Evolutionary conservation across 2,797 vertebrate genomes (phyloP), one percentile per base, ranked within the genome.

Genomic region (Sebastiscus albofasciatus): DNA sequence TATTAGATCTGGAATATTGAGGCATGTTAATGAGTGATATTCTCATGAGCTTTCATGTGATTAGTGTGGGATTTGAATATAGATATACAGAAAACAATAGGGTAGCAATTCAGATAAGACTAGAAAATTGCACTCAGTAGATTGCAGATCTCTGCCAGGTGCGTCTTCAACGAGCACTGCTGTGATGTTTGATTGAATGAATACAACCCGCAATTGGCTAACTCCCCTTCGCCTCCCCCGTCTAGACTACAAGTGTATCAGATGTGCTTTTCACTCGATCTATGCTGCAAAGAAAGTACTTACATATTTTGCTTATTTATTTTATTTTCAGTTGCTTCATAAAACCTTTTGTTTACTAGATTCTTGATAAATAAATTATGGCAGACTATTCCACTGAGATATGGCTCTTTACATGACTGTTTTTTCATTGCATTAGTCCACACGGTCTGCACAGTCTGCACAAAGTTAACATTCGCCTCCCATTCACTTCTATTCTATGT

Each of bases 41-140:
- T 72, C 56, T 59, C 27, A 4, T 14, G 42, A 70, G 67, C 20
- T 55, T 26, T 55, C 18, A 26, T n/a, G 3, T 20, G 31, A 79
- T 75, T 72, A 67, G 71, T 69, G 24, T 72, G 67, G 75, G 62
- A 64, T 67, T 75, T 72, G 4, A 65, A 29, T 60, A 2, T 33
- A 33, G n/a, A 76, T n/a, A 24, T 54, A n/a, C 13, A 22, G 29
- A 6, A 3, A 67, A 56, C 36, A 56, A 26, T 4, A 29, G 16
- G 5, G 0, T 39, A 4, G 1, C 12, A 22, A 29, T 74, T 20
- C 18, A 68, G 6, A 77, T 56, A 4, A 46, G 59, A 46, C 42
- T 46, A 46, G 49, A n/a, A 52, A 52, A n/a, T 20, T 52, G 20
- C 49, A 52, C 49, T 52, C 49, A 52, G 49, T 52, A n/a, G 20